Evolutionary conservation across 1,140 invertebrate genomes (phyloP).

Genomic region (Lanistes nyassanus): DNA sequence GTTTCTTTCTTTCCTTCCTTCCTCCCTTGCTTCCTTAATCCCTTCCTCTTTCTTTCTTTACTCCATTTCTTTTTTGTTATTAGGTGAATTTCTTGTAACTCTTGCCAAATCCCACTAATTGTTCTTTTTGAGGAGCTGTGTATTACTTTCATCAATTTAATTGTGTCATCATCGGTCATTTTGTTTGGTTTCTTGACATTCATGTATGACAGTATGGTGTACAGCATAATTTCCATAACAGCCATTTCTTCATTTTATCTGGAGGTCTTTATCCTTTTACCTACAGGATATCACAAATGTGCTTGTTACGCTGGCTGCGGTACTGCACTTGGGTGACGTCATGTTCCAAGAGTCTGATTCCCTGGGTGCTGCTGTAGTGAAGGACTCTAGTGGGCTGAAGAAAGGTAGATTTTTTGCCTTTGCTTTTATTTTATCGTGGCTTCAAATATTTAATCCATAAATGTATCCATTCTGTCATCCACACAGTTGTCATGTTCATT

Average conservation of each 20-base stretch:
- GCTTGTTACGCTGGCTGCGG: slow-evolving; percentile 52
- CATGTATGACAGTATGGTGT: too few species aligned
- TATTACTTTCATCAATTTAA: neutral
- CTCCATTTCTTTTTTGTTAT: neutral
- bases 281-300: slow-evolving; percentile 70
- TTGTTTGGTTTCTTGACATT: too few species aligned
- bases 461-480: too few species aligned
- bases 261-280: neutral
- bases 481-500: too few species aligned
- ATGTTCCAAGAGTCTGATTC: slow-evolving; percentile 72
- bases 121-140: neutral
- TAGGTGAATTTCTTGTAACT: neutral
- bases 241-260: too few species aligned
- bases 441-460: too few species aligned
- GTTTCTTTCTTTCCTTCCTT: slow-evolving; percentile 10
- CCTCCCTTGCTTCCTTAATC: neutral
- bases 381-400: slow-evolving; percentile 32
- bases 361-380: slow-evolving; percentile 32
- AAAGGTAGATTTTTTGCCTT: slow-evolving; percentile 32
- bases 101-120: neutral
- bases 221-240: too few species aligned
- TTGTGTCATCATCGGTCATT: too few species aligned
- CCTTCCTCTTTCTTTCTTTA: neutral
- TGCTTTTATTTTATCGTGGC: too few species aligned
- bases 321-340: slow-evolving; percentile 79